phyloP scores from a whole-genome alignment of 2,797 vertebrate species.

The Schizothorax lantsangensis region DNA sequence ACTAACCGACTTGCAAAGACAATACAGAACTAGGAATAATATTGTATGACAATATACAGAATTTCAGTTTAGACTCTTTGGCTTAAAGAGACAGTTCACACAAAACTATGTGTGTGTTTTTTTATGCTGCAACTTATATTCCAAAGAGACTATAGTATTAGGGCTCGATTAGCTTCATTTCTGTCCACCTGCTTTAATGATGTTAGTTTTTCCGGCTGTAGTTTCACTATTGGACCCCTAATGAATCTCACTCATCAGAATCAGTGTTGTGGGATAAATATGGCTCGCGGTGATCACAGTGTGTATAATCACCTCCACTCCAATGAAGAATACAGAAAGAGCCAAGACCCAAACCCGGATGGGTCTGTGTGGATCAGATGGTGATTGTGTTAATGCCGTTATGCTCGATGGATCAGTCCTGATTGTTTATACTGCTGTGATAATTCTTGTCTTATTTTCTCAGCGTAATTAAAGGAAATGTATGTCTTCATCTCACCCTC shows the following conservation, averaged over 20 bases:
- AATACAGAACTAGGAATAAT: not conserved
- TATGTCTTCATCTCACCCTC: constrained; percentile 60
- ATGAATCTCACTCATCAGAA: not conserved
- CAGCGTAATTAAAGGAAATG: constrained; percentile 15
- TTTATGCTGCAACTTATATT: too few species aligned
- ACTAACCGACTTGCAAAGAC: not conserved
- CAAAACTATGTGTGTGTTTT: too few species aligned
- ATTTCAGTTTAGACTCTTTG: not conserved
- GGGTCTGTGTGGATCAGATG: not conserved
- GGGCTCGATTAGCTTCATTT: too few species aligned
- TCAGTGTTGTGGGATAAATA: not conserved
- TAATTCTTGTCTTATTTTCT: constrained; percentile 28
- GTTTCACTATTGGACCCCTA: not conserved
- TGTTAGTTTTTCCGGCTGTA: too few species aligned
- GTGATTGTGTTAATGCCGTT: constrained; percentile 16
- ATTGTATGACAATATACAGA: not conserved
- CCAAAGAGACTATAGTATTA: too few species aligned
- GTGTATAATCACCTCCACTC: not conserved
- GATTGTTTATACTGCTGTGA: constrained; percentile 9
- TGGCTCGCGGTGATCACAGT: not conserved
- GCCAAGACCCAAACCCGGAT: not conserved
- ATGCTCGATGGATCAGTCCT: not conserved
- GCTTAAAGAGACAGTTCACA: not conserved
- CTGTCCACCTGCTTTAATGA: not conserved
- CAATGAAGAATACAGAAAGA: not conserved